These are phyloP conservation scores for Oxyruncus cristatus DNA, from an alignment of 2,113 vertebrate species.

Conservation along the genomic window DNA sequence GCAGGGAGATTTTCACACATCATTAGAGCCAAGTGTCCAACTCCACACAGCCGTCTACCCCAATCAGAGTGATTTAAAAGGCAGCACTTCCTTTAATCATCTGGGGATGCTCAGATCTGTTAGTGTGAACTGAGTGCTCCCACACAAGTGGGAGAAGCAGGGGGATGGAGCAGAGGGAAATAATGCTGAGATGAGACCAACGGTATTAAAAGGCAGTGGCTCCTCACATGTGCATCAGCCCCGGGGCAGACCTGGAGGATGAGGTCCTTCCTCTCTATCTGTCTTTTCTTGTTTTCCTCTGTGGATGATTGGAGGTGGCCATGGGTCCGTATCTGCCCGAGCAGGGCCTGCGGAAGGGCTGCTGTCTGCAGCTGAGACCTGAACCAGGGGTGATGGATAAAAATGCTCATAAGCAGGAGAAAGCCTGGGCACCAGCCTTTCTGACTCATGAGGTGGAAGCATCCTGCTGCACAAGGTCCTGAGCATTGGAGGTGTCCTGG, in stretches of 20 bases:
- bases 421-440: not conserved
- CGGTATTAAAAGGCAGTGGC: not conserved
- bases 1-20: slow-evolving; percentile 48
- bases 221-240: not conserved
- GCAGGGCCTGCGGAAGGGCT: not conserved
- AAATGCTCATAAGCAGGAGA: not conserved
- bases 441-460: not conserved
- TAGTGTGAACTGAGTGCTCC: not conserved
- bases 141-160: accelerated
- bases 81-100: slow-evolving; percentile 47
- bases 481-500: not conserved
- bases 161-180: not conserved
- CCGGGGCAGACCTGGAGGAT: not conserved
- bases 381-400: not conserved
- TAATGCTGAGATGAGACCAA: not conserved
- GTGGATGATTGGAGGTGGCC: not conserved
- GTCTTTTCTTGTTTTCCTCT: not conserved
- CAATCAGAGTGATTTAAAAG: slow-evolving; percentile 44
- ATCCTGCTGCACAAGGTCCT: not conserved
- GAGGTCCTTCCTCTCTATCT: not conserved
- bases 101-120: not conserved
- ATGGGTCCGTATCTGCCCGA: accelerated
- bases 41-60: slow-evolving; percentile 50
- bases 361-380: not conserved
- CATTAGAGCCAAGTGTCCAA: slow-evolving; percentile 58